Evolutionary conservation across 2,797 vertebrate genomes (phyloP), one percentile per base, ranked within the genome.

Genomic region (Meda fulgida): DNA sequence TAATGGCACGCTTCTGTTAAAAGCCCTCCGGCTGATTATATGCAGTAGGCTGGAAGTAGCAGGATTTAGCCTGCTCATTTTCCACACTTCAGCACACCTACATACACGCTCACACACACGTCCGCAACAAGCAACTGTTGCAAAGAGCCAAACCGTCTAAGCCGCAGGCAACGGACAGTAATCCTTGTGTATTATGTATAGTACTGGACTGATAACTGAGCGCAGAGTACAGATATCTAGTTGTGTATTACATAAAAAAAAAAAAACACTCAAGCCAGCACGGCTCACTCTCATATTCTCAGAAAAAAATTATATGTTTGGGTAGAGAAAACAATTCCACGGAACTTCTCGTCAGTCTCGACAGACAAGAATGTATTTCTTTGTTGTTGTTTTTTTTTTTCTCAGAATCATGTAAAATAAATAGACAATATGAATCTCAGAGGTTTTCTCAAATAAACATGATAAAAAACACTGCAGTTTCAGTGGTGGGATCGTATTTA

Each of bases 1-100:
- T 93, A 92, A 94, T 92, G 90, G 91, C 87, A 83, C 85, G 70
- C 88, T 92, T 93, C 92, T 87, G 89, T 91, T 95, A 92, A 94
- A 94, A 94, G 86, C 91, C 84, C 86, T 91, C 76, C 21, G 73
- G 86, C 82, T 89, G 88, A 90, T 89, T 89, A 88, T 85, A 87
- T 79, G 84, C 87, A 86, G 71, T 79, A 79, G 87, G 46, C 60
- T 73, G 46, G 34, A 85, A 80, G 78, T 73, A 36, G 76, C 69
- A 82, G 71, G 76, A 88, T 76, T 81, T 79, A 75, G 67, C 70
- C 58, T 53, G 76, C 67, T 48, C 48, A 71, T 81, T 83, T 55
- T 76, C 66, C 38, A 81, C 78, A 80, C 71, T 83, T 81, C 84
- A 82, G 53, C 63, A 70, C 84, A 73, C 72, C 75, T 72, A 84